Evolutionary conservation across 1,140 invertebrate genomes (phyloP).

Genomic region (Papilio polytes): DNA sequence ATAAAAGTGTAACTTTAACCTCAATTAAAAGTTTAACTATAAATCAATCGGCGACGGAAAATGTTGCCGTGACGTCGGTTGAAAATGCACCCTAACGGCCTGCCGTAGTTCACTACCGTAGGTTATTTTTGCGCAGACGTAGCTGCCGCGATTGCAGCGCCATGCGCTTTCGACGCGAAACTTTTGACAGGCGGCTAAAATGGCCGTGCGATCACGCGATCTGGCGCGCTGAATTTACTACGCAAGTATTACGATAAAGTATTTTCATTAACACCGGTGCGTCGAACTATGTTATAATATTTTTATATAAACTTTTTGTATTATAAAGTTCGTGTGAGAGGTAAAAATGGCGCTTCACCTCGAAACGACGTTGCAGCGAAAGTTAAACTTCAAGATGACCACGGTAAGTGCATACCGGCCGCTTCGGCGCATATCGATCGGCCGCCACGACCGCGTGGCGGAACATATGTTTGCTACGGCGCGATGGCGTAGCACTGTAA

Average conservation of each 20-base stretch:
- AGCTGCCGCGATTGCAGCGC: conserved; percentile 70
- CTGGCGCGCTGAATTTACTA: conserved; percentile 69
- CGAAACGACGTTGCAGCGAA: conserved; percentile 80
- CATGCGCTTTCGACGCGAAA: conserved; percentile 60
- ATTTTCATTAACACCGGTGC: conserved; percentile 59
- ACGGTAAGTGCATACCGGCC: conserved; percentile 80
- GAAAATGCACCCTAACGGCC: conserved; percentile 43
- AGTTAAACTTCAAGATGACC: conserved; percentile 82
- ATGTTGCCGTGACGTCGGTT: conserved; percentile 48
- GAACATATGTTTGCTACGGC: conserved; percentile 77
- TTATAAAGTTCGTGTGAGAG: conserved; percentile 54
- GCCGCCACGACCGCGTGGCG: conserved; percentile 62
- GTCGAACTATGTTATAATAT: conserved; percentile 75
- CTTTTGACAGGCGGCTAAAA: conserved; percentile 78
- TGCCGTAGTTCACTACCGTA: conserved; percentile 39
- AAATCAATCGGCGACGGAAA: conserved; percentile 72
- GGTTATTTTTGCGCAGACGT: conserved; percentile 76
- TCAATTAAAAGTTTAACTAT: conserved; percentile 78
- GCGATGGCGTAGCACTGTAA: conserved; percentile 64
- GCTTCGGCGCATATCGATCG: conserved; percentile 72
- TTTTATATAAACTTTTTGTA: conserved; percentile 54
- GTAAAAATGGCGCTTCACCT: conserved; percentile 77
- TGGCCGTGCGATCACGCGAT: conserved; percentile 80
- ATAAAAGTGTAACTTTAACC: conserved; percentile 68
- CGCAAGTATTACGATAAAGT: conserved; percentile 71